Percentiles rank a stretch among this genome's conserved stretches.
Evolutionary conservation across 2,888 invertebrate species (phyloP).

Genomic region (Xylota segnis): DNA sequence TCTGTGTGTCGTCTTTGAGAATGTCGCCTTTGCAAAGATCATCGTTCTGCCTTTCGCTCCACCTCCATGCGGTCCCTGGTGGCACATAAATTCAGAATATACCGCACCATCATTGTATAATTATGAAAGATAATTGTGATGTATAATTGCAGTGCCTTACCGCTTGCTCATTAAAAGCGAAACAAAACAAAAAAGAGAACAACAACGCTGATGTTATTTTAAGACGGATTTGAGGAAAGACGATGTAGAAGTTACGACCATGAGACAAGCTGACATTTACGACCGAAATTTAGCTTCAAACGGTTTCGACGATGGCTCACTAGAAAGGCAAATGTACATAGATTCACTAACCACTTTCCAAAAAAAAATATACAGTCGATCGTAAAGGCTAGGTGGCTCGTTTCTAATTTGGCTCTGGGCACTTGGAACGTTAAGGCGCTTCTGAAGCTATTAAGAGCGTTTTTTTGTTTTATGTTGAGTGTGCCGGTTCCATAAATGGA

Average conservation of each 20-base stretch:
- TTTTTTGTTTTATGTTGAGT: no score
- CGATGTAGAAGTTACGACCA: background rate
- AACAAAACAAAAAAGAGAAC: background rate
- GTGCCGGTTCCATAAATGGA: no score
- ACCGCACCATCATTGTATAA: constrained; percentile 55
- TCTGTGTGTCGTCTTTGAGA: constrained; percentile 1
- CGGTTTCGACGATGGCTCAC: no score
- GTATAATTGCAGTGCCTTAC: constrained; percentile 48
- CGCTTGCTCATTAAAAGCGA: constrained; percentile 40
- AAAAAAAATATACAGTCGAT: background rate
- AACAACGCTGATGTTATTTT: constrained; percentile 7
- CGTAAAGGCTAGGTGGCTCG: background rate
- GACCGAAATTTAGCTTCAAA: background rate
- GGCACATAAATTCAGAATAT: constrained; percentile 37
- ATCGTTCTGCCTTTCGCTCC: background rate
- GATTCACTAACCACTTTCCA: background rate
- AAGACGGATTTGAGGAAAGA: background rate
- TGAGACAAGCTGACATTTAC: background rate
- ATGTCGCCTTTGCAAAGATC: constrained; percentile 36
- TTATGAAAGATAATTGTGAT: constrained; percentile 64
- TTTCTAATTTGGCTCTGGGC: no score
- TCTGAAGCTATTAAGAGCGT: no score
- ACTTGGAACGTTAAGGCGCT: no score
- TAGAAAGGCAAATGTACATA: no score
- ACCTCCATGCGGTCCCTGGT: constrained; percentile 5